These are phyloP conservation scores for Hermetia illucens DNA, from an alignment of 1,140 invertebrate species.

Conservation along the genomic window DNA sequence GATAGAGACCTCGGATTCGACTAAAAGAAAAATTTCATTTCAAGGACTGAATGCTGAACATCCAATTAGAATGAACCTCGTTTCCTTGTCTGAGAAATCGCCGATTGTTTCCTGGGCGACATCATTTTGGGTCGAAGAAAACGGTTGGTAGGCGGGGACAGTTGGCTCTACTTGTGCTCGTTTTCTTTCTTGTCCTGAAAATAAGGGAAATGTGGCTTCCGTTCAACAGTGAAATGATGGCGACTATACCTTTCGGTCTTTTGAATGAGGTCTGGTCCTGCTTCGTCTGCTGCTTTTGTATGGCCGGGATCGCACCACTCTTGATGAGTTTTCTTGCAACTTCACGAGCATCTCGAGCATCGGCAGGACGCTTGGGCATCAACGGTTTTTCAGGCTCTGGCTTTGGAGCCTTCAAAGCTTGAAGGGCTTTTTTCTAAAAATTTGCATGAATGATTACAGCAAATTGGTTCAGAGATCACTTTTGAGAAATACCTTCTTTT, in stretches of 20 bases:
- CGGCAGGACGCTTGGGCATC: conserved; percentile 61
- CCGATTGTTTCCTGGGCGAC: conserved; percentile 28
- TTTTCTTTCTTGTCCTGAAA: conserved; percentile 57
- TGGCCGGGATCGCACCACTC: conserved; percentile 79
- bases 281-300: conserved; percentile 65
- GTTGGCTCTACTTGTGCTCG: conserved; percentile 53
- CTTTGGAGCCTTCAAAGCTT: conserved; percentile 76
- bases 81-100: conserved; percentile 28
- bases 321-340: conserved; percentile 89
- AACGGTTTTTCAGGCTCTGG: conserved; percentile 73
- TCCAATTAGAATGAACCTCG: conserved; percentile 3
- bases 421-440: conserved; percentile 77
- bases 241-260: conserved; percentile 39
- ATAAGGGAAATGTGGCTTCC: conserved; percentile 52
- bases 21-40: background rate
- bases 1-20: conserved; percentile 59
- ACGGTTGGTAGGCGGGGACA: conserved; percentile 77
- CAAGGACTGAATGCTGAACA: background rate
- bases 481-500: conserved; percentile 73
- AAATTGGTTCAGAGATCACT: no score
- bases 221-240: conserved; percentile 33
- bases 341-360: conserved; percentile 85
- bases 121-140: conserved; percentile 58
- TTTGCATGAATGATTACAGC: no score
- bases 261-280: conserved; percentile 68